These are phyloP conservation scores for Diloba caeruleocephala DNA, from an alignment of 2,888 invertebrate genomes.

Conservation along the genomic window DNA sequence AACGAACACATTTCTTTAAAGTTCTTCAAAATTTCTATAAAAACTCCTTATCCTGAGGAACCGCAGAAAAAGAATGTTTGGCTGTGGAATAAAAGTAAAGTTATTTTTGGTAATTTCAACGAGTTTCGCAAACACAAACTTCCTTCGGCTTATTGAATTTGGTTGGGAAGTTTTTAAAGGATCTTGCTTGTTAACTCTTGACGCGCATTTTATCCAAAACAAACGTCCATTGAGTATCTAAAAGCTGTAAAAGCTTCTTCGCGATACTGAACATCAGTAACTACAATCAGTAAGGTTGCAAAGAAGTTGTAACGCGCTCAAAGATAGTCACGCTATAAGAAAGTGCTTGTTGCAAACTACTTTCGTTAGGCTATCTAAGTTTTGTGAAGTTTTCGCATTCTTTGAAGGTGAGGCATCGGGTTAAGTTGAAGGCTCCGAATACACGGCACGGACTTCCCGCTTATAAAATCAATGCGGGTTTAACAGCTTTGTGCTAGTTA, in stretches of 20 bases:
- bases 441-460: slow-evolving; percentile 55
- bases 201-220: slow-evolving; percentile 29
- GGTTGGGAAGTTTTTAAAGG: slow-evolving; percentile 43
- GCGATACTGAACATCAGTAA: slow-evolving; percentile 39
- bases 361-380: slow-evolving; percentile 75
- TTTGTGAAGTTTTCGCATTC: slow-evolving; percentile 61
- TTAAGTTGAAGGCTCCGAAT: slow-evolving; percentile 64
- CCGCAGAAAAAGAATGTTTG: slow-evolving; percentile 36
- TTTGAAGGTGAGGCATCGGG: slow-evolving; percentile 63
- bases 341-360: slow-evolving; percentile 70
- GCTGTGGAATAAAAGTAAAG: slow-evolving; percentile 34
- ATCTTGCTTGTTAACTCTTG: slow-evolving; percentile 50
- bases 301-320: slow-evolving; percentile 62
- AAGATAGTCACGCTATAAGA: slow-evolving; percentile 57
- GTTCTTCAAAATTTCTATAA: slow-evolving; percentile 10
- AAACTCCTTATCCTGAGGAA: slow-evolving; percentile 15
- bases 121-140: slow-evolving; percentile 45
- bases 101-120: slow-evolving; percentile 50
- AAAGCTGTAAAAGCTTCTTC: slow-evolving; percentile 30
- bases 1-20: slow-evolving; percentile 1
- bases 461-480: slow-evolving; percentile 78
- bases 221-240: slow-evolving; percentile 17
- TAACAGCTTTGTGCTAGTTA: slow-evolving; percentile 76
- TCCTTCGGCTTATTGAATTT: slow-evolving; percentile 48
- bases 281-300: slow-evolving; percentile 59